Percentiles rank a stretch among this genome's conserved stretches.
Evolutionary conservation across 2,888 invertebrate genomes (phyloP).

Genomic region (Cheilosia impressa): DNA sequence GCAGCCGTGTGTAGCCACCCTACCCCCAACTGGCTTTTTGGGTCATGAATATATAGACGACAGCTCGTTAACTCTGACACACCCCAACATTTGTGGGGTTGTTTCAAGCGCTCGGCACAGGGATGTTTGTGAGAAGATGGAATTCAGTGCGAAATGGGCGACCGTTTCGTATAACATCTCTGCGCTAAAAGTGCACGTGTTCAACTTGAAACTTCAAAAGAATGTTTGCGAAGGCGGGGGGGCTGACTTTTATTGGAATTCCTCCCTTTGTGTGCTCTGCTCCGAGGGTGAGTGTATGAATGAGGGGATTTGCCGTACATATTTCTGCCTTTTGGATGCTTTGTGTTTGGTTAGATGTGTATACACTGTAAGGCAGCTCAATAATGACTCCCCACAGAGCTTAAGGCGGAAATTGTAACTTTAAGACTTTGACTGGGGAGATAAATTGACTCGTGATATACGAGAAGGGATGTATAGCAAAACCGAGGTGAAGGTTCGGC

Average conservation of each 20-base stretch:
- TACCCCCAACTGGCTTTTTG: conserved; percentile 66
- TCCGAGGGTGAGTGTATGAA: conserved; percentile 27
- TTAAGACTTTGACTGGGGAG: conserved; percentile 28
- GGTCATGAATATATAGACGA: conserved; percentile 82
- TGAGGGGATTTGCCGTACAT: conserved; percentile 50
- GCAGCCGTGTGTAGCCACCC: conserved; percentile 15
- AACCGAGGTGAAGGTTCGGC: neutral
- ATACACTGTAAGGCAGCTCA: neutral
- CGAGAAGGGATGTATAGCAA: neutral
- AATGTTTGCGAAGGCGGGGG: conserved; percentile 45
- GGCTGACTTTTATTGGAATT: conserved; percentile 75
- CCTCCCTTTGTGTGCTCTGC: conserved; percentile 32
- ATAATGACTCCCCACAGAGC: conserved; percentile 52
- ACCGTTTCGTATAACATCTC: conserved; percentile 74
- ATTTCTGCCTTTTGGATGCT: conserved; percentile 51
- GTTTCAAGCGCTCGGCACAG: conserved; percentile 76
- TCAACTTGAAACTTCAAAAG: conserved; percentile 81
- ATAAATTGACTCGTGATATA: conserved; percentile 3
- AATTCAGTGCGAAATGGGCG: conserved; percentile 10
- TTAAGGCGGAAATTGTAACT: conserved; percentile 42
- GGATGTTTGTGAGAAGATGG: conserved; percentile 25
- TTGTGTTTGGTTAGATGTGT: conserved; percentile 27
- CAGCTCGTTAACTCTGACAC: conserved; percentile 82
- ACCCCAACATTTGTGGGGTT: conserved; percentile 82
- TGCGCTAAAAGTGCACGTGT: conserved; percentile 80